Evolutionary conservation across 1,140 invertebrate species (phyloP).

Genomic region (Anthonomus grandis): DNA sequence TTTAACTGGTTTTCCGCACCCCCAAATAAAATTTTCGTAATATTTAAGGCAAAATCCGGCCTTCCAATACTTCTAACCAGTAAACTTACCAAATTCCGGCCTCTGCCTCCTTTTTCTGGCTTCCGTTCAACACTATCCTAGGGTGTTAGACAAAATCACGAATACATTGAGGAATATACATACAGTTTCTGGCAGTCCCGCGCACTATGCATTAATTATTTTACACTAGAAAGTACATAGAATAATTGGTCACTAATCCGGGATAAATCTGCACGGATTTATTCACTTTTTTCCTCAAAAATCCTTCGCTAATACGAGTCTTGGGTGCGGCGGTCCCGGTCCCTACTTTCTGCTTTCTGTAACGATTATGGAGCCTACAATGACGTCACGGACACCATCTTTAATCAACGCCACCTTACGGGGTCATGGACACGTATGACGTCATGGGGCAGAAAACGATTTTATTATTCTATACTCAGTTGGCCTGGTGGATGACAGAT

Average conservation of each 20-base stretch:
- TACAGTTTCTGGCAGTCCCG: conserved; percentile 38
- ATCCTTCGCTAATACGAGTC: conserved; percentile 23
- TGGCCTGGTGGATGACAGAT: too few relatives aligned
- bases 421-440: conserved; percentile 1
- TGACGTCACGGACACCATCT: conserved; percentile 44
- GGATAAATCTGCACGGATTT: conserved; percentile 33
- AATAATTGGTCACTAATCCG: conserved; percentile 23
- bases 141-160: conserved; percentile 38
- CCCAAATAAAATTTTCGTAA: not conserved
- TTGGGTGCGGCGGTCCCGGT: conserved; percentile 35
- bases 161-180: conserved; percentile 42
- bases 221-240: conserved; percentile 29
- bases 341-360: conserved; percentile 42
- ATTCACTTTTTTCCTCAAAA: conserved; percentile 23
- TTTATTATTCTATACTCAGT: too few relatives aligned
- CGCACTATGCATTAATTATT: conserved; percentile 35
- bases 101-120: conserved; percentile 24
- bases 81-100: conserved; percentile 19
- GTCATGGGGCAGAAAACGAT: conserved; percentile 3
- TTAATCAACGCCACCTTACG: conserved; percentile 29
- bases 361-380: conserved; percentile 44
- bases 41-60: not conserved
- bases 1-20: conserved; percentile 7
- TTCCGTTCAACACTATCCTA: conserved; percentile 29
- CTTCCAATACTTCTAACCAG: not conserved